These are phyloP conservation scores for Lasiurus cinereus DNA, from an alignment of 2,113 vertebrate species.

Conservation along the genomic window DNA sequence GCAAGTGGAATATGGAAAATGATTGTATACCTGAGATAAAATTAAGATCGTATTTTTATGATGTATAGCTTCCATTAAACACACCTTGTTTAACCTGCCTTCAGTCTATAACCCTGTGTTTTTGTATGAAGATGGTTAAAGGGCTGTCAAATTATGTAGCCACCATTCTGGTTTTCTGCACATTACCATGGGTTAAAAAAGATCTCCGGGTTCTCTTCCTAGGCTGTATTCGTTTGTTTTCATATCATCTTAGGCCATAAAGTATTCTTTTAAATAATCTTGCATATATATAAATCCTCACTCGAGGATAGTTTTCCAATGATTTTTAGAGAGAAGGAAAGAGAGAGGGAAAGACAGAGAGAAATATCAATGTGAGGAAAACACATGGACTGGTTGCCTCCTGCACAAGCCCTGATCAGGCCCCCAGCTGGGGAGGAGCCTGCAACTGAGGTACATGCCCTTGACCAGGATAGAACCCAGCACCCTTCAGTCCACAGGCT, in stretches of 20 bases:
- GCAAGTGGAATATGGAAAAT: conserved; percentile 75
- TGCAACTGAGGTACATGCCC: too few species aligned
- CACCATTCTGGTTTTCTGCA: conserved; percentile 54
- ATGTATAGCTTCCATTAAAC: conserved; percentile 52
- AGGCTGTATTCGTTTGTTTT: conserved; percentile 46
- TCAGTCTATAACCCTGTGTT: conserved; percentile 15
- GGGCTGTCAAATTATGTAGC: conserved; percentile 49
- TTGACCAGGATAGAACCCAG: too few species aligned
- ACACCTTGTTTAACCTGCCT: conserved; percentile 55
- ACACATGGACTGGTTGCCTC: too few species aligned
- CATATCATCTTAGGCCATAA: conserved; percentile 11
- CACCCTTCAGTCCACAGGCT: too few species aligned
- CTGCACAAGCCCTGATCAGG: too few species aligned
- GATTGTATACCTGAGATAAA: conserved; percentile 69
- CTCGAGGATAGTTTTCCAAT: too few species aligned
- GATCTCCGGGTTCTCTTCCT: conserved; percentile 1
- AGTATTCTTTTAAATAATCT: not conserved
- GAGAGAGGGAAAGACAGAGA: too few species aligned
- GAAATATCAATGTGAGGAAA: too few species aligned
- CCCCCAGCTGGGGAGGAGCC: too few species aligned
- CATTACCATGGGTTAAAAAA: conserved; percentile 13
- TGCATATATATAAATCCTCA: too few species aligned
- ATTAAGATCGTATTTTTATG: conserved; percentile 58
- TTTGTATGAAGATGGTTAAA: not conserved
- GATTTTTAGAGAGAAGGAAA: too few species aligned